Evolutionary conservation across 2,888 invertebrate species (phyloP).

Genomic region (Lithophane leautieri): DNA sequence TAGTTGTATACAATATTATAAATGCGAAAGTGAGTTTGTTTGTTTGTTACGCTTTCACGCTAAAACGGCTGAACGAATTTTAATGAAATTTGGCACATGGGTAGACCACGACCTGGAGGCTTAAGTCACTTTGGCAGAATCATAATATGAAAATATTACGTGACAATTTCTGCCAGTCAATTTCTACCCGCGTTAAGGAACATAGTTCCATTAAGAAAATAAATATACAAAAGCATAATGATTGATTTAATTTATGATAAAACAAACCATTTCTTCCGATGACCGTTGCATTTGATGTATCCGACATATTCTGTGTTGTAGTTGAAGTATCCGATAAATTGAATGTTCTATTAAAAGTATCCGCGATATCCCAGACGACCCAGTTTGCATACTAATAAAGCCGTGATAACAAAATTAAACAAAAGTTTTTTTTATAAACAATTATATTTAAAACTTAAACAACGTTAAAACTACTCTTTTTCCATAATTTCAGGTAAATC

Average conservation of each 20-base stretch:
- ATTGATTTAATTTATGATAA: not conserved
- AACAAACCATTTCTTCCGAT: not conserved
- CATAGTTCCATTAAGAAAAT: not conserved
- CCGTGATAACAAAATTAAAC: not conserved
- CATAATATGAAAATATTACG: too few species aligned
- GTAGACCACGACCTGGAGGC: too few species aligned
- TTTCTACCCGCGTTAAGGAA: not conserved
- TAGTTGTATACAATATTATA: too few species aligned
- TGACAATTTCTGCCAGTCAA: not conserved
- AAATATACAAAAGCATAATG: not conserved
- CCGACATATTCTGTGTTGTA: not conserved
- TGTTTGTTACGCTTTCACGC: too few species aligned
- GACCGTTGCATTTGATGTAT: not conserved
- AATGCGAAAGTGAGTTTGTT: too few species aligned
- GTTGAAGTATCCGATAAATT: not conserved
- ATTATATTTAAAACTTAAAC: conserved; percentile 36
- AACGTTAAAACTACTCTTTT: conserved; percentile 66
- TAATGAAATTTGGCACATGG: too few species aligned
- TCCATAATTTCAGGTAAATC: conserved; percentile 87
- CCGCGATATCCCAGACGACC: not conserved
- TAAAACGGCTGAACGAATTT: too few species aligned
- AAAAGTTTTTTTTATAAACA: not conserved
- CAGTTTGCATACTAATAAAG: not conserved
- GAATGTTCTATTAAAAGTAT: not conserved
- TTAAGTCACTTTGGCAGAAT: too few species aligned